Evolutionary conservation across 1,140 invertebrate genomes (phyloP).

Genomic region (Medauroidea extradentata): DNA sequence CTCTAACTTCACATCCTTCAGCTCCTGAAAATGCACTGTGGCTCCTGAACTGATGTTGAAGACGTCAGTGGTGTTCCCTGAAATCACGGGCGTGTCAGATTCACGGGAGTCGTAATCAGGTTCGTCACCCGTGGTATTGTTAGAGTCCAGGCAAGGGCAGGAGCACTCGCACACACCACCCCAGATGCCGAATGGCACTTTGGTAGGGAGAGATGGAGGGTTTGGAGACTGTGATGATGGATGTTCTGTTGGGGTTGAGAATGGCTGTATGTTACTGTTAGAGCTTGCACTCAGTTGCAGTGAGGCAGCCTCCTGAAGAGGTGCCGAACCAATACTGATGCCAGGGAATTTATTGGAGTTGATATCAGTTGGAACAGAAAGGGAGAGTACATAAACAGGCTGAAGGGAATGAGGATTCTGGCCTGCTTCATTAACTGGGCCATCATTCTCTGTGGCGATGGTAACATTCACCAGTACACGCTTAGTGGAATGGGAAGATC

Average conservation of each 20-base stretch:
- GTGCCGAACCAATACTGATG: conserved; percentile 51
- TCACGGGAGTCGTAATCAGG: not conserved
- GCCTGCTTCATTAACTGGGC: conserved; percentile 28
- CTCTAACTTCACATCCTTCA: not conserved
- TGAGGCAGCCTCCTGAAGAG: conserved; percentile 4
- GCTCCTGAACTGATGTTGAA: not conserved
- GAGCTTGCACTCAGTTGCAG: not conserved
- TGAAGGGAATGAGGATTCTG: conserved; percentile 23
- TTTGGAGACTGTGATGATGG: conserved; percentile 7
- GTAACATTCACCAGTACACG: conserved; percentile 69
- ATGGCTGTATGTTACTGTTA: not conserved
- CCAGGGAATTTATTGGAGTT: conserved; percentile 49
- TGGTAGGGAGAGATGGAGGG: not conserved
- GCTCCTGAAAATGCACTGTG: not conserved
- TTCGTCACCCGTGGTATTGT: conserved; percentile 7
- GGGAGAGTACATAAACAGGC: conserved; percentile 65
- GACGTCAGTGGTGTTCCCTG: conserved; percentile 15
- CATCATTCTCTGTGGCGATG: conserved; percentile 59
- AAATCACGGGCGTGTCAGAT: conserved; percentile 11
- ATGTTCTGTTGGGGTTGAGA: not conserved
- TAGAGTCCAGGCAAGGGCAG: conserved; percentile 56
- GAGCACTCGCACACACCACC: conserved; percentile 58
- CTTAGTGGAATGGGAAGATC: conserved; percentile 36
- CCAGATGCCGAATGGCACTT: conserved; percentile 4
- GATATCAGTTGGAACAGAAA: conserved; percentile 60